These are phyloP conservation scores for Tetragonula clypearis DNA, from an alignment of 1,140 invertebrate species.

Conservation along the genomic window DNA sequence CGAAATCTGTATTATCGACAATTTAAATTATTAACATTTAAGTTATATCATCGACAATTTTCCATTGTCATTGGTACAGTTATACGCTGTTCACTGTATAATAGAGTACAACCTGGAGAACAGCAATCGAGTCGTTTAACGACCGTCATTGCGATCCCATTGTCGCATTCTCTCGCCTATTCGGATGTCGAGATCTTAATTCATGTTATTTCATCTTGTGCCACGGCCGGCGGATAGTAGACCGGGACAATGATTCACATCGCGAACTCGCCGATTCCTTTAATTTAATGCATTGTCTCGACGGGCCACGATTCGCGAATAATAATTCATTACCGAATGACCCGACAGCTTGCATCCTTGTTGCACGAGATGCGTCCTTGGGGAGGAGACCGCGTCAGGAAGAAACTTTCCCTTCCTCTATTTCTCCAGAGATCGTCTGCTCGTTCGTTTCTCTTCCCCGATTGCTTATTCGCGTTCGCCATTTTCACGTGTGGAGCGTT, in stretches of 20 bases:
- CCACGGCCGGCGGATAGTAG: not conserved
- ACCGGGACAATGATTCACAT: not conserved
- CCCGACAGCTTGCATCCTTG: not conserved
- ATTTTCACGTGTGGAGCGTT: not conserved
- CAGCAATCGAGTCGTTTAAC: not conserved
- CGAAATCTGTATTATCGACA: too few relatives aligned
- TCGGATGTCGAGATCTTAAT: constrained; percentile 39
- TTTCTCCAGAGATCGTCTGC: constrained; percentile 46
- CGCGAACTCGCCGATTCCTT: constrained; percentile 5
- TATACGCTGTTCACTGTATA: too few relatives aligned
- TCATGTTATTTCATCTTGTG: constrained; percentile 39
- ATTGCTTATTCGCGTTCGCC: not conserved
- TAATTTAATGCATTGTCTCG: constrained; percentile 36
- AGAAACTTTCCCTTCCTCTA: constrained; percentile 39
- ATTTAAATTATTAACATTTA: too few relatives aligned
- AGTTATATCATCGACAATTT: too few relatives aligned
- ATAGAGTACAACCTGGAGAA: not conserved
- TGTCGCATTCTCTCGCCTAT: not conserved
- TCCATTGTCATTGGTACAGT: too few relatives aligned
- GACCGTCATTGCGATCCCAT: not conserved
- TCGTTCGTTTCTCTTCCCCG: not conserved
- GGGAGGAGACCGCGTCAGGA: not conserved
- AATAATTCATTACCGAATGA: constrained; percentile 55
- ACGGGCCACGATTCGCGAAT: constrained; percentile 2
- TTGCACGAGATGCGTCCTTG: not conserved